phyloP scores from a whole-genome alignment of 2,113 vertebrate species.

The Anolis carolinensis region DNA sequence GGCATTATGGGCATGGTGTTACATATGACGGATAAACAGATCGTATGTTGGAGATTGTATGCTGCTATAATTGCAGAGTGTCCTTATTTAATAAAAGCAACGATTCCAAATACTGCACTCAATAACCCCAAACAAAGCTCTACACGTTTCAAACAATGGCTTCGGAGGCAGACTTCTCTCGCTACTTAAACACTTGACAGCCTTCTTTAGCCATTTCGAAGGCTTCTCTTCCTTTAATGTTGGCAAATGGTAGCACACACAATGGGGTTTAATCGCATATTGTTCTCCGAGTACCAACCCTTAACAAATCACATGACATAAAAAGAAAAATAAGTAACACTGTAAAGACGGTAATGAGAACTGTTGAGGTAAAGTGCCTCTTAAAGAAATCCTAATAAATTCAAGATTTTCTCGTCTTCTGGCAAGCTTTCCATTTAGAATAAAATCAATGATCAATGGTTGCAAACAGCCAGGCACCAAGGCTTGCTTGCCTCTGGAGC shows the following conservation, averaged over 20 bases:
- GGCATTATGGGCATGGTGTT: too few species aligned
- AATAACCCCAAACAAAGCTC: slow-evolving; percentile 31
- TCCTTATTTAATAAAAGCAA: slow-evolving; percentile 73
- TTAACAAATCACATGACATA: slow-evolving; percentile 86
- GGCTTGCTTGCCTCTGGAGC: slow-evolving; percentile 79
- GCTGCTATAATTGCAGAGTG: slow-evolving; percentile 58
- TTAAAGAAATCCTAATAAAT: slow-evolving; percentile 91
- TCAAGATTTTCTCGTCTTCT: slow-evolving; percentile 89
- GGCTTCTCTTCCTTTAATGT: slow-evolving; percentile 63
- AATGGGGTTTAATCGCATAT: slow-evolving; percentile 80
- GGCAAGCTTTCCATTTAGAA: slow-evolving; percentile 91
- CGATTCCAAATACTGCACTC: slow-evolving; percentile 52
- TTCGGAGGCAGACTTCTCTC: slow-evolving; percentile 60
- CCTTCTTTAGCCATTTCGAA: slow-evolving; percentile 66
- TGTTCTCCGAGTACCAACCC: slow-evolving; percentile 81
- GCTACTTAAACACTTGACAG: slow-evolving; percentile 62
- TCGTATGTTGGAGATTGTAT: slow-evolving; percentile 26
- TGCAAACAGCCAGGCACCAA: slow-evolving; percentile 83
- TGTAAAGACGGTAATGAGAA: slow-evolving; percentile 89
- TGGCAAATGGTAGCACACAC: slow-evolving; percentile 69
- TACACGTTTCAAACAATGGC: slow-evolving; percentile 63
- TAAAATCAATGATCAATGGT: slow-evolving; percentile 97
- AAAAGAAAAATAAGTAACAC: slow-evolving; percentile 85
- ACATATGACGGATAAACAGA: too few species aligned
- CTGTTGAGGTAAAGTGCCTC: slow-evolving; percentile 92